Conservation (phyloP, 2,113 vertebrate species). For the Chionis minor region DNA sequence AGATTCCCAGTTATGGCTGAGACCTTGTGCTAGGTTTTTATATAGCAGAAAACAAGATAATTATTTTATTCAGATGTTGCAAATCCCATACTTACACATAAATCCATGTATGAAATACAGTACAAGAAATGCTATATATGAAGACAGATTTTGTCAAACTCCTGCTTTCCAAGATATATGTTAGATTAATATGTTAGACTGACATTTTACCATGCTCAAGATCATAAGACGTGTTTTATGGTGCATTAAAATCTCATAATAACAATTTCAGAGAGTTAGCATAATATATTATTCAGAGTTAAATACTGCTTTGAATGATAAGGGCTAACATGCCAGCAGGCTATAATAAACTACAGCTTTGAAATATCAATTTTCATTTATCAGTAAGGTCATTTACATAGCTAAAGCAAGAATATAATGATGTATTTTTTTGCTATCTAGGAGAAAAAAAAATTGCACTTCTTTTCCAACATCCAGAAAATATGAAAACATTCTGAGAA, state of each 20-base stretch:
- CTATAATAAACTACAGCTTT: conserved; percentile 39
- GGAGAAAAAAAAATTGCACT: neutral
- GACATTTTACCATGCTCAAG: conserved; percentile 8
- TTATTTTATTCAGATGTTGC: neutral
- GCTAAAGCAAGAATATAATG: conserved; percentile 19
- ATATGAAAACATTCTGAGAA: neutral
- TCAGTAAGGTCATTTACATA: conserved; percentile 48
- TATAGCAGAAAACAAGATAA: neutral
- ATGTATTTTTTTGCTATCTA: conserved; percentile 8
- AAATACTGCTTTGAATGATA: conserved; percentile 60
- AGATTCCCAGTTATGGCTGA: neutral
- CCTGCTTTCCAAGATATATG: neutral
- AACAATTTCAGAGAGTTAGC: conserved; percentile 38
- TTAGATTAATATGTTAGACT: conserved; percentile 6
- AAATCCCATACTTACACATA: neutral
- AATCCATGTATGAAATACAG: neutral
- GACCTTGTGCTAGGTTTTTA: neutral
- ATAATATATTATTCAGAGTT: conserved; percentile 58
- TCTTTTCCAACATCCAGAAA: conserved; percentile 2
- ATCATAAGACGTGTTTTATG: conserved; percentile 49
- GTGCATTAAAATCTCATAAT: conserved; percentile 48
- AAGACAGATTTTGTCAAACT: neutral
- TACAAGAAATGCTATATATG: neutral
- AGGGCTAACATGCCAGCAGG: conserved; percentile 22
- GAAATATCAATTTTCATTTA: conserved; percentile 61